A percentile compares a stretch with the other conserved stretches of the same genome.
phyloP scores from a whole-genome alignment of 2,888 invertebrate species.

The Metellina segmentata region DNA sequence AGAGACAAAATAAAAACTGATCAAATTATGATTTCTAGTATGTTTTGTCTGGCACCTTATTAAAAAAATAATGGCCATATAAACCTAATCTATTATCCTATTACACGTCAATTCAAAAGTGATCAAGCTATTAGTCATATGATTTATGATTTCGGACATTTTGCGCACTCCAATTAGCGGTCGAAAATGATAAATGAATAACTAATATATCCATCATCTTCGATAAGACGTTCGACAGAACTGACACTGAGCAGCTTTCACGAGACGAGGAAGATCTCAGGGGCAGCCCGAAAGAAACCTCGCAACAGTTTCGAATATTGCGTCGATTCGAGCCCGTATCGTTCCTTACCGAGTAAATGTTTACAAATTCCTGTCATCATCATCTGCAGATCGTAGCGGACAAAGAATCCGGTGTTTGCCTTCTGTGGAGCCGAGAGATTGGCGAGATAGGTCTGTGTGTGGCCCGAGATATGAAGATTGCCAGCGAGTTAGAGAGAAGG shows the following conservation, averaged over 20 bases:
- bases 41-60: background rate
- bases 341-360: conserved; percentile 1
- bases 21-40: background rate
- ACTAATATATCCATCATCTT: background rate
- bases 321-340: conserved; percentile 9
- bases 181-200: background rate
- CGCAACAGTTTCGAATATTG: background rate
- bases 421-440: background rate
- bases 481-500: background rate
- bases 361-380: conserved; percentile 19
- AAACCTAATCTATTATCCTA: background rate
- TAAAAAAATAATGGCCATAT: background rate
- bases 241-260: too few species aligned
- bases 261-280: background rate
- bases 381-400: background rate
- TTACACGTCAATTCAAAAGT: background rate
- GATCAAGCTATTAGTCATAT: background rate
- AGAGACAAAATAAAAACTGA: background rate
- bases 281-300: background rate
- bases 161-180: background rate
- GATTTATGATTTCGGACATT: background rate
- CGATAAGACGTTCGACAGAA: background rate
- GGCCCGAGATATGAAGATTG: background rate
- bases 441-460: background rate
- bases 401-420: conserved; percentile 17